Evolutionary conservation across 2,113 vertebrate genomes (phyloP).

Genomic region (Nycticebus coucang): DNA sequence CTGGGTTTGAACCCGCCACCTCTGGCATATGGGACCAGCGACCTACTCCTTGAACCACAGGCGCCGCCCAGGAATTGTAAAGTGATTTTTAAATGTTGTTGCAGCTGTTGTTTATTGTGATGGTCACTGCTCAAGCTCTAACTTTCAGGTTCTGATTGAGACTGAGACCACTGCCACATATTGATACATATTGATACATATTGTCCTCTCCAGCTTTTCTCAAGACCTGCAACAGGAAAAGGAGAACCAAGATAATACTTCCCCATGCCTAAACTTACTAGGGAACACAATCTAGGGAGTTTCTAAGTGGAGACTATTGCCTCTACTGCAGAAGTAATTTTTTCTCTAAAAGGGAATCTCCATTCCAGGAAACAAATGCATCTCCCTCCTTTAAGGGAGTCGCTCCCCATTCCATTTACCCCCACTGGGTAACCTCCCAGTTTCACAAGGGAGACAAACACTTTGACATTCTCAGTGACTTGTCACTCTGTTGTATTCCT

Average conservation of each 20-base stretch:
- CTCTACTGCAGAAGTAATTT: slow-evolving; percentile 44
- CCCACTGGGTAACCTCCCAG: background rate
- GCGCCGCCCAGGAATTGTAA: no score
- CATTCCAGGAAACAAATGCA: background rate
- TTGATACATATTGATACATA: no score
- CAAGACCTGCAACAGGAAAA: background rate
- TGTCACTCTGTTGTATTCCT: slow-evolving; percentile 11
- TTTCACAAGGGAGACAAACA: background rate
- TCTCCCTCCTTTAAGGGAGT: background rate
- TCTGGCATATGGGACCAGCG: no score
- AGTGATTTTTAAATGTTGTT: background rate
- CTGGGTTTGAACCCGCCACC: no score
- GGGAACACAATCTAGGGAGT: background rate
- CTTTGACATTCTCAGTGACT: background rate
- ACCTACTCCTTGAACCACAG: no score
- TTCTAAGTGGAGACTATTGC: background rate
- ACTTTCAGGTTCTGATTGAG: background rate
- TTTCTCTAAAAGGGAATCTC: background rate
- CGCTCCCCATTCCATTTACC: background rate
- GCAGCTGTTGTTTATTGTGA: background rate
- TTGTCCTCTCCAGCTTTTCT: background rate
- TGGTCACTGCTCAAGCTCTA: background rate
- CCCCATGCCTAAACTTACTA: background rate
- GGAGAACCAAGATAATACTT: background rate
- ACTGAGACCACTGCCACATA: background rate